These are phyloP conservation scores for Paramuricea clavata DNA, from an alignment of 92 coral and sea anemone genomes.

Conservation along the genomic window DNA sequence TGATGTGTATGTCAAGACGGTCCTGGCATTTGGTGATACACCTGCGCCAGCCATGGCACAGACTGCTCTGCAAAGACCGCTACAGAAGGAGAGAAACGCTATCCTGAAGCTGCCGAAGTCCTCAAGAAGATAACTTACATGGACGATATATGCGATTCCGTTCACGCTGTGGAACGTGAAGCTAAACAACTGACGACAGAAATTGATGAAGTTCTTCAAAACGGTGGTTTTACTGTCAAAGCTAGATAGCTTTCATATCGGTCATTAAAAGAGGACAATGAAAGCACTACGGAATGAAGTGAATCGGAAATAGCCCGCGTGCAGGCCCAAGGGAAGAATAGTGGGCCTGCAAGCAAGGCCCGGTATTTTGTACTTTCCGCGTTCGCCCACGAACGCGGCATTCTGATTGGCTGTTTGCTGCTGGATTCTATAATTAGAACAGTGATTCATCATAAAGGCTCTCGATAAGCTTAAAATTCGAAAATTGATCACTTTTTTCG, in stretches of 20 bases:
- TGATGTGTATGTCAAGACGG: constrained; percentile 54
- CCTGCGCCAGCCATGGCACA: constrained; percentile 25
- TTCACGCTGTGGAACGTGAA: not conserved
- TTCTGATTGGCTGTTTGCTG: too few species aligned
- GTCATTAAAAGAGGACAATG: constrained; percentile 16
- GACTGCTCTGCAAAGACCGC: constrained; percentile 29
- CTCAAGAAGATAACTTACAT: constrained; percentile 1
- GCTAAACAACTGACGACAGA: constrained; percentile 36
- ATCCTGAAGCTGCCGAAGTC: constrained; percentile 6
- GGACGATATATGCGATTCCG: constrained; percentile 41
- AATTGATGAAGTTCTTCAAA: constrained; percentile 33
- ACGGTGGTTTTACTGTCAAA: constrained; percentile 41
- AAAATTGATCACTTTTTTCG: too few species aligned
- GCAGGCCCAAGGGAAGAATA: too few species aligned
- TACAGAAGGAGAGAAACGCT: not conserved
- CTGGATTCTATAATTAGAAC: too few species aligned
- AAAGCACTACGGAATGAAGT: not conserved
- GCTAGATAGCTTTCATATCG: constrained; percentile 43
- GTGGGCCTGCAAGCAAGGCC: too few species aligned
- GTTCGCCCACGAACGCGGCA: too few species aligned
- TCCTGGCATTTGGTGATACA: constrained; percentile 62
- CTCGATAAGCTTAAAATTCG: too few species aligned
- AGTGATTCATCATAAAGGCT: too few species aligned
- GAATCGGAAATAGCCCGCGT: too few species aligned
- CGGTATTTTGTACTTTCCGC: too few species aligned